phyloP scores from a whole-genome alignment of 1,140 invertebrate genomes.

The Coelopa frigida region DNA sequence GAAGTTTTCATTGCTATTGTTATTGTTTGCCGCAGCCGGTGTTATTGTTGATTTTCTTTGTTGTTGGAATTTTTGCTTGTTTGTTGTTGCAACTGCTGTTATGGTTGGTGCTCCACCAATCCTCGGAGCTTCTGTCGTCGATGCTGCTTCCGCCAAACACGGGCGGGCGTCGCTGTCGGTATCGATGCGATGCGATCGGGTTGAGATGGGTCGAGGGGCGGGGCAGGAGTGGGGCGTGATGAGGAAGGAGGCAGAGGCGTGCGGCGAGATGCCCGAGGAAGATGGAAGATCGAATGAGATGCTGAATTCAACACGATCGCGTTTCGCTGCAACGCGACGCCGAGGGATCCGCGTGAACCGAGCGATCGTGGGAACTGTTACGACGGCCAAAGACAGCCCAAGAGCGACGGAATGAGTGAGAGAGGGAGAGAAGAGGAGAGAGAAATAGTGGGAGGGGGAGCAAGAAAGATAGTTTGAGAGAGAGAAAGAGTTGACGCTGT shows the following conservation, averaged over 20 bases:
- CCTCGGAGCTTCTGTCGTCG: not conserved
- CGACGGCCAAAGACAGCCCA: no score
- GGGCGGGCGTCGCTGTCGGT: no score
- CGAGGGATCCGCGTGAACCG: not conserved
- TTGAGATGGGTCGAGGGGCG: no score
- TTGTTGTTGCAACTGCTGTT: conserved; percentile 5
- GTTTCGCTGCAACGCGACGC: not conserved
- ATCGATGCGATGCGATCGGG: no score
- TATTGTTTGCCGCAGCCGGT: not conserved
- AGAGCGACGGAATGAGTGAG: no score
- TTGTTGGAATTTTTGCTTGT: conserved; percentile 3
- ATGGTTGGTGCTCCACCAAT: not conserved
- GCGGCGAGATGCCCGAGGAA: not conserved
- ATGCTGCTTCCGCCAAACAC: no score
- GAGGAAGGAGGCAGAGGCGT: no score
- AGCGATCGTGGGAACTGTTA: not conserved
- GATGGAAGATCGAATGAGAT: conserved; percentile 6
- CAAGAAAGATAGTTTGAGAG: no score
- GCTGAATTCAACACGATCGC: conserved; percentile 12
- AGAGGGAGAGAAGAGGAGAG: no score
- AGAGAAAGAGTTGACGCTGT: no score
- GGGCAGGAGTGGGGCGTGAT: no score
- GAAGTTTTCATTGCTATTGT: not conserved
- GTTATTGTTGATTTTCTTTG: not conserved
- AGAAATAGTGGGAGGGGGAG: no score